Base-by-base conservation (phyloP, 2,888 invertebrate genomes). In the Phanerotoma sp. region DNA sequence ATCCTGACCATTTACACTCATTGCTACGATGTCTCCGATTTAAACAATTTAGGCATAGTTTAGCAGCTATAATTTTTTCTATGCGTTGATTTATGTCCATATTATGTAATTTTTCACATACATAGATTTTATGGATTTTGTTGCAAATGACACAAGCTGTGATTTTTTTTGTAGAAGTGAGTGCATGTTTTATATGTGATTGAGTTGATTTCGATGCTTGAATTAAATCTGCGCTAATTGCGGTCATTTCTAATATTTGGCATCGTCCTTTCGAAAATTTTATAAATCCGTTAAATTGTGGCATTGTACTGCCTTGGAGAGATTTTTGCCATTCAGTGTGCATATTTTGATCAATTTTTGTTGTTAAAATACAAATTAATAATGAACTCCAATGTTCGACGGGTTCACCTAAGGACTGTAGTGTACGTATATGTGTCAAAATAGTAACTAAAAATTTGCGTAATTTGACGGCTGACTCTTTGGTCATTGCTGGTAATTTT, bases 291-390 rank as follows among this genome's bases (percentile, higher is more conserved):
- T 5, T 15, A 10, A 10, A 42, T 38, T 13, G 6, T 2, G 38
- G 38, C 16, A 38, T 42, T 42, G 20, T 22, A 13, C 7, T 42
- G 7, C 42, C 33, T 5, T 41, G 42, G 2, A 57, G 15, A 2
- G 38, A 22, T 16, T 37, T 50, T 49, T 57, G 49, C 56, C 56
- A 53, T 38, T 56, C 44, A 18, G 25, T 16, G 32, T 38, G 44
- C 5, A 52, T 22, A 1, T 30, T n/a, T 18, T 35, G 28, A 54
- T 53, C 46, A 3, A 54, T 18, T 40, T 57, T 54, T 3, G 32
- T 10, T 3, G 40, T 37, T 0, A 57, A 32, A 3, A 38, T 9
- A 30, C 35, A 20, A 15, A 57, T 57, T 28, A 57, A 21, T n/a
- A 54, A n/a, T 4, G 49, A 30, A 25, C 49, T 42, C 56, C 56